phyloP scores from a whole-genome alignment of 2,888 invertebrate genomes.

The Cephus spinipes region DNA sequence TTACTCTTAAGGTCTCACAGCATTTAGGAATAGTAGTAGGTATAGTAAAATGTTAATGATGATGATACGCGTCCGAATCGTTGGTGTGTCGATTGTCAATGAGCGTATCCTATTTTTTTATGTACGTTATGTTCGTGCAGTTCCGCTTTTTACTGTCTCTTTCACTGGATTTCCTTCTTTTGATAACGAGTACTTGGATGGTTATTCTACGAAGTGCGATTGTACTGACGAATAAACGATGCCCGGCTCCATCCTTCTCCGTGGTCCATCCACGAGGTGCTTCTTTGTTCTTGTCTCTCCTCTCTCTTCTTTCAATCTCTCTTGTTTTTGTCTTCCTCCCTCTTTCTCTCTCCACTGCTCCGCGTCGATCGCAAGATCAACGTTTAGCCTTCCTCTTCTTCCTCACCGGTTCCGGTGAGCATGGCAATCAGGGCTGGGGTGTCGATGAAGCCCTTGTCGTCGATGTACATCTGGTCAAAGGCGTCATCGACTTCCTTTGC shows the following conservation, averaged over 20 bases:
- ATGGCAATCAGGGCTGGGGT: conserved; percentile 88
- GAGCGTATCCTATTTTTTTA: neutral
- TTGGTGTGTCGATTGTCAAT: neutral
- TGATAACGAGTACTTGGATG: neutral
- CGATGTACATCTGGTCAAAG: conserved; percentile 92
- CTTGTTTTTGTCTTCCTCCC: neutral
- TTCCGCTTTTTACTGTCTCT: neutral
- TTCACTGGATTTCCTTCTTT: neutral
- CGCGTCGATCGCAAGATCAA: neutral
- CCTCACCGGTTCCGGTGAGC: conserved; percentile 88
- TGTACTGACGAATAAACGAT: neutral
- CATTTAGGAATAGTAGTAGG: neutral
- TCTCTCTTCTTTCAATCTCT: neutral
- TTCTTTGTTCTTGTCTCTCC: neutral
- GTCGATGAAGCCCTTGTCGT: conserved; percentile 91
- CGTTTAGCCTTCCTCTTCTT: conserved; percentile 73
- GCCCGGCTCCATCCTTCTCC: neutral
- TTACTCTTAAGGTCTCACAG: neutral
- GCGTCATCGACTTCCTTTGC: conserved; percentile 91
- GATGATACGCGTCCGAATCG: neutral
- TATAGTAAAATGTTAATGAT: neutral
- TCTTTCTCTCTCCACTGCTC: neutral
- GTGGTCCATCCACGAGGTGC: neutral
- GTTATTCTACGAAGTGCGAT: neutral
- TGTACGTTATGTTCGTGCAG: neutral